Percentiles rank a stretch among this genome's conserved stretches.
Evolutionary conservation across 2,888 invertebrate genomes (phyloP).

Genomic region (Abrostola triplasia): DNA sequence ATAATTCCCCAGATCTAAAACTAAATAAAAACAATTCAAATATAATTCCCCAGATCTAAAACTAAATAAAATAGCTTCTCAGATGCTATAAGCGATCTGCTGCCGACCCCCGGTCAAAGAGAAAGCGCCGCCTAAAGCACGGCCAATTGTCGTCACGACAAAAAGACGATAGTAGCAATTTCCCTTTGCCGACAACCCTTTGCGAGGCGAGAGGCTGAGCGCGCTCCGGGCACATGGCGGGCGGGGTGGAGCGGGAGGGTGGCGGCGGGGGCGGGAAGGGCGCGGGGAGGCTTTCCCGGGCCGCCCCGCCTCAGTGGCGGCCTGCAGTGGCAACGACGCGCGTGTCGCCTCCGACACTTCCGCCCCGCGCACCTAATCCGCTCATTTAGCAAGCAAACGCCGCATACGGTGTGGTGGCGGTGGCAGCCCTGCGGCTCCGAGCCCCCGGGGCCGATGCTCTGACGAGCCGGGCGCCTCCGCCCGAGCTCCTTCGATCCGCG

Average conservation of each 20-base stretch:
- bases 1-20: too few relatives aligned
- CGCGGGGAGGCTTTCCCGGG: constrained; percentile 80
- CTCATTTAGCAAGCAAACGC: constrained; percentile 85
- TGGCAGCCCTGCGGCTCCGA: constrained; percentile 74
- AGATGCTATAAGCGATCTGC: constrained; percentile 42
- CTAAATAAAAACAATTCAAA: constrained; percentile 55
- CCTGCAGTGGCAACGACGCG: constrained; percentile 87
- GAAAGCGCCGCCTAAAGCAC: constrained; percentile 68
- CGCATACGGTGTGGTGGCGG: constrained; percentile 83
- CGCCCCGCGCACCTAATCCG: constrained; percentile 84
- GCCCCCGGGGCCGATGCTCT: constrained; percentile 82
- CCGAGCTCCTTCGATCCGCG: constrained; percentile 76
- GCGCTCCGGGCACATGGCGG: constrained; percentile 82
- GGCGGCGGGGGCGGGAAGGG: constrained; percentile 64
- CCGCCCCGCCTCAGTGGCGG: constrained; percentile 88
- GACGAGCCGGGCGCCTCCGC: constrained; percentile 74
- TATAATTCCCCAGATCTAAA: constrained; percentile 31
- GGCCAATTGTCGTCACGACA: constrained; percentile 76
- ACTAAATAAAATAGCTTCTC: constrained; percentile 44
- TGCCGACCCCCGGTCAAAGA: constrained; percentile 60
- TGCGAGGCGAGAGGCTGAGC: constrained; percentile 76
- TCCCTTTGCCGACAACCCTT: constrained; percentile 85
- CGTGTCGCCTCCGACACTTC: constrained; percentile 87
- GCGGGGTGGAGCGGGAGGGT: constrained; percentile 62
- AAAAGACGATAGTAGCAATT: constrained; percentile 80